Base-by-base conservation (phyloP, 2,888 invertebrate species). In the Acronicta alni region DNA sequence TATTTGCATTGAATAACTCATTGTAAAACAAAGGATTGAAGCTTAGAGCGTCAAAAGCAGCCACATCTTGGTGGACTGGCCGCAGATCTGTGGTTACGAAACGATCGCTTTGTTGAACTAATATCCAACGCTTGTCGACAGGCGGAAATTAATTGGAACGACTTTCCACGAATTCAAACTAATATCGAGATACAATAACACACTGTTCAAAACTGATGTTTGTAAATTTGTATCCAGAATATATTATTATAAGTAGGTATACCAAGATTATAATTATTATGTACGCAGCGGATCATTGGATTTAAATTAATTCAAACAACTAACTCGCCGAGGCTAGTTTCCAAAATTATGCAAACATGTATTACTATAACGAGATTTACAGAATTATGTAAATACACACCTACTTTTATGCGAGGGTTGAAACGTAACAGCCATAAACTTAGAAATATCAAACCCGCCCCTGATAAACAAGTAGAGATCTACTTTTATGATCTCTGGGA, bases 401-500 rank as follows among this genome's bases (percentile, higher is more conserved):
- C 55, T 68, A 75, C 59, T 74, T 73, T 71, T 71, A 71, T 62
- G 59, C 42, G 59, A 71, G 66, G 74, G 63, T 73, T 57, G 60
- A 64, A 67, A 47, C 56, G 61, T 60, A 72, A 76, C 70, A 47
- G 48, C 18, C 54, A 53, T 73, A 72, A 75, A 75, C 57, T 64
- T 56, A 74, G 63, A 74, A 76, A 71, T 74, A 71, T 70, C 69
- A 67, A 66, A 68, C 65, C 61, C 68, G 62, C 64, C 68, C 63
- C 55, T 56, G 57, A 73, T 79, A 71, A 71, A 77, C 75, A 75
- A 77, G 73, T 73, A 47, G 52, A 68, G 57, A 56, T 68, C 72
- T 59, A 77, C 79, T 79, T 81, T 80, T 82, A 82, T 79, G 79
- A 82, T 78, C 77, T 57, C 58, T 51, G 51, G 77, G 78, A 79